Conservation (phyloP, 2,888 invertebrate species). For the Epinotia nisella region DNA sequence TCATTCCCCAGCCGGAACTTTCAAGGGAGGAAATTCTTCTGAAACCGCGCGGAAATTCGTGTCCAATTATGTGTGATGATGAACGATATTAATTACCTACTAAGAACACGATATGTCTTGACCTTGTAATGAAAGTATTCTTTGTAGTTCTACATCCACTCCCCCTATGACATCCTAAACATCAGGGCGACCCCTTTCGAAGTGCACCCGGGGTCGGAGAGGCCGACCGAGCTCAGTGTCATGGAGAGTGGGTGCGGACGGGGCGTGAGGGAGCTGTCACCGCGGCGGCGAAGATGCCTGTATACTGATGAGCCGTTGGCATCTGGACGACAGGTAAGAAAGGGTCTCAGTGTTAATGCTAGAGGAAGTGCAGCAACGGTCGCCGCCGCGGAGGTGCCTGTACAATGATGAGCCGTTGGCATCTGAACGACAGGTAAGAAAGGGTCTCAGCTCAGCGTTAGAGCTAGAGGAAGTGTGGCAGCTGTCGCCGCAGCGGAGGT, state of each 20-base stretch:
- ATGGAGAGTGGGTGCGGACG: conserved; percentile 79
- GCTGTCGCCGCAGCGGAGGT: conserved; percentile 75
- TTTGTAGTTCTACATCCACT: conserved; percentile 85
- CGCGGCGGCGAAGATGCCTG: conserved; percentile 79
- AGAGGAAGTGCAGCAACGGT: no score
- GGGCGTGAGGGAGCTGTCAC: conserved; percentile 73
- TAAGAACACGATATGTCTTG: no score
- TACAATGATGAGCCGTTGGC: conserved; percentile 82
- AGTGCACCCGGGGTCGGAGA: conserved; percentile 66
- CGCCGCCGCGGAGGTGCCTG: conserved; percentile 77
- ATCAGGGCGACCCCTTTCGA: conserved; percentile 62
- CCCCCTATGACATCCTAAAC: conserved; percentile 84
- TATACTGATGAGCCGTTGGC: conserved; percentile 82
- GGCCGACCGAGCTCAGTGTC: conserved; percentile 68
- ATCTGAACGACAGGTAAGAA: conserved; percentile 54
- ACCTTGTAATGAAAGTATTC: no score
- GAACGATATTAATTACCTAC: no score
- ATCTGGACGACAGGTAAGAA: conserved; percentile 54
- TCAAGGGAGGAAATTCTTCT: no score
- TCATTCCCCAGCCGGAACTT: no score
- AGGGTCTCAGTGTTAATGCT: conserved; percentile 59
- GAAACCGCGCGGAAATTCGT: no score
- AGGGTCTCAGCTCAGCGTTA: conserved; percentile 64
- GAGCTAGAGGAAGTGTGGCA: conserved; percentile 59
- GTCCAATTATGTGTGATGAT: no score